Evolutionary conservation across 1,140 invertebrate species (phyloP).

Genomic region (Procambarus virginalis): DNA sequence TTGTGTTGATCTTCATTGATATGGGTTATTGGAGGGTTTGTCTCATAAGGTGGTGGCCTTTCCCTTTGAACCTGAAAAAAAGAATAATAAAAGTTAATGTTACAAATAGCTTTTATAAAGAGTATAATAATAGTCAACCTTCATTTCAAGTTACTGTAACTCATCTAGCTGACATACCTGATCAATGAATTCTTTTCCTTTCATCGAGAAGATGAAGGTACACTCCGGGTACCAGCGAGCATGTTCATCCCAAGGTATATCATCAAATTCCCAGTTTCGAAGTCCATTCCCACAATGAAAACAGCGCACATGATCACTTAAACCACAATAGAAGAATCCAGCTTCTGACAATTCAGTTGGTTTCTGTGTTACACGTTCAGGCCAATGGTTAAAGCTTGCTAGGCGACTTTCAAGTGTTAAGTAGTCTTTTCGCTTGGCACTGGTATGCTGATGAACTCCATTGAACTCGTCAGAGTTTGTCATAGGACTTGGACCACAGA

Average conservation of each 20-base stretch:
- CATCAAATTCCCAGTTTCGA: not conserved
- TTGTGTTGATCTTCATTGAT: not conserved
- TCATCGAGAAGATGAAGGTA: not conserved
- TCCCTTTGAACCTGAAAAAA: not conserved
- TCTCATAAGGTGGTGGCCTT: not conserved
- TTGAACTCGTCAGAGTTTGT: no score
- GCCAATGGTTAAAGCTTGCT: slow-evolving; percentile 81
- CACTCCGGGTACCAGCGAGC: slow-evolving; percentile 7
- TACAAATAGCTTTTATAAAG: no score
- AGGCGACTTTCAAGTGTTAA: slow-evolving; percentile 81
- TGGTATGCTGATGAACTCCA: no score
- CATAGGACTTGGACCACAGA: no score
- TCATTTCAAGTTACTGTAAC: not conserved
- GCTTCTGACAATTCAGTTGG: slow-evolving; percentile 86
- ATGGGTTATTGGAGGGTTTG: not conserved
- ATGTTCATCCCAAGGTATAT: slow-evolving; percentile 14
- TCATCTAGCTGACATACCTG: not conserved
- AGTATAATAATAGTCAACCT: no score
- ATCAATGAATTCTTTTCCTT: slow-evolving; percentile 1
- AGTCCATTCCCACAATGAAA: not conserved
- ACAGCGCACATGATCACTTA: slow-evolving; percentile 14
- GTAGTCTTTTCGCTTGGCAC: slow-evolving; percentile 73
- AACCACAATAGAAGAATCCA: slow-evolving; percentile 86
- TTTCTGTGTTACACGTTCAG: slow-evolving; percentile 82
- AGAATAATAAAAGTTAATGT: no score